A percentile compares a stretch with the other conserved stretches of the same genome.
Conservation (phyloP, 92 coral and sea anemone species). For the Zoanthus solanderi region DNA sequence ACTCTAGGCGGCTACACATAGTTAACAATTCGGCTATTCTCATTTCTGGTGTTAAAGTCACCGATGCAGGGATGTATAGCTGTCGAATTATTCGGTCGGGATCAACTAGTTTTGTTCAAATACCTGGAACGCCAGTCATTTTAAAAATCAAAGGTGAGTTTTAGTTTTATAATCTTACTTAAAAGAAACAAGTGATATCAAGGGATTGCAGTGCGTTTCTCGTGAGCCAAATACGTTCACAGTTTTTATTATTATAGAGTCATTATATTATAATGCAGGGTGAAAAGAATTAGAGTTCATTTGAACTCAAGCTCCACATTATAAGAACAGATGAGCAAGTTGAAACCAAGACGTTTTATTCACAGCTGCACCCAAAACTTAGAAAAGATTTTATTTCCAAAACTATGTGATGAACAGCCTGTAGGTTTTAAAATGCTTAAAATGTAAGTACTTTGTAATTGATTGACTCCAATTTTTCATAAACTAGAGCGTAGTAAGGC, state of each 20-base stretch:
- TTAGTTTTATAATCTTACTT: not conserved
- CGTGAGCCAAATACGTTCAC: not conserved
- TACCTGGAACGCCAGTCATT: slow-evolving; percentile 81
- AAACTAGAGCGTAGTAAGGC: no score
- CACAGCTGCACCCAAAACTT: not conserved
- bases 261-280: not conserved
- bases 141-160: slow-evolving; percentile 82
- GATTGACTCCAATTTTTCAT: no score
- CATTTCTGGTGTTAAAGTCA: slow-evolving; percentile 69
- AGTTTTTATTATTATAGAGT: not conserved
- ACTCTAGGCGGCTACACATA: slow-evolving; percentile 83
- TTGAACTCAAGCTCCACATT: not conserved
- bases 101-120: slow-evolving; percentile 60
- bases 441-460: no score
- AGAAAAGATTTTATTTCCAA: not conserved
- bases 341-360: not conserved
- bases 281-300: not conserved
- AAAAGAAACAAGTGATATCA: not conserved
- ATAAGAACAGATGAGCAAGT: not conserved
- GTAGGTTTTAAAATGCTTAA: no score
- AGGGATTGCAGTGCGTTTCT: not conserved
- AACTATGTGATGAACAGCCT: no score
- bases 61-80: slow-evolving; percentile 88
- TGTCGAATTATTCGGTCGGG: slow-evolving; percentile 77
- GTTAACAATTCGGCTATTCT: slow-evolving; percentile 80